Conservation (phyloP, 2,113 vertebrate genomes). For the Barbus barbus region DNA sequence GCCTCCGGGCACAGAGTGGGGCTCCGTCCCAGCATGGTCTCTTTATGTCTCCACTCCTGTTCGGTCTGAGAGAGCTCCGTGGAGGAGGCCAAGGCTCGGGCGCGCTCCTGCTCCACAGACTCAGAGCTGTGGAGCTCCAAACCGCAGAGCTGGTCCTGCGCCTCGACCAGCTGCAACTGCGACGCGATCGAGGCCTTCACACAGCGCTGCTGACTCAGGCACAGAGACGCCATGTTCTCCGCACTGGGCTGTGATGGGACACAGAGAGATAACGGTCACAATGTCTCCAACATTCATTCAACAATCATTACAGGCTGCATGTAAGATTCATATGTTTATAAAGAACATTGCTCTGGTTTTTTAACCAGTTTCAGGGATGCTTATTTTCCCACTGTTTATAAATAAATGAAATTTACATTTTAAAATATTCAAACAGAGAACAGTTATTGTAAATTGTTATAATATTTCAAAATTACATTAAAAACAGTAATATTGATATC, state of each 20-base stretch:
- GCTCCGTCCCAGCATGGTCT: conserved; percentile 83
- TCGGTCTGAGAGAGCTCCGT: conserved; percentile 85
- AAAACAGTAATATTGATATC: too few species aligned
- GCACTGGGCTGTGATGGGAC: conserved; percentile 69
- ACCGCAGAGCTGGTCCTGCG: conserved; percentile 90
- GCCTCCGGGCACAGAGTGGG: conserved; percentile 77
- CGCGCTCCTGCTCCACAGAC: conserved; percentile 88
- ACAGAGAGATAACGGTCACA: neutral
- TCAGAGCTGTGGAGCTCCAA: conserved; percentile 92
- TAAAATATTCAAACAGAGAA: too few species aligned
- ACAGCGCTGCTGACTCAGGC: conserved; percentile 87
- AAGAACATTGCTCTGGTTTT: too few species aligned
- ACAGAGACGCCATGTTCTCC: conserved; percentile 83
- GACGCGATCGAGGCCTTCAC: conserved; percentile 89
- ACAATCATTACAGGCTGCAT: too few species aligned
- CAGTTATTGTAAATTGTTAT: too few species aligned
- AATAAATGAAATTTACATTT: too few species aligned
- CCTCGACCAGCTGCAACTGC: conserved; percentile 92
- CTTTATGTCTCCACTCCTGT: conserved; percentile 94
- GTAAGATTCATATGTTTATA: too few species aligned
- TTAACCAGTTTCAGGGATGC: too few species aligned
- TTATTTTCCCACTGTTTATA: too few species aligned
- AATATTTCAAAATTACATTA: too few species aligned
- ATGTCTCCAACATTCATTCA: too few species aligned
- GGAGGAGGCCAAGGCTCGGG: conserved; percentile 80